These are phyloP conservation scores for Crypturellus undulatus DNA, from an alignment of 2,113 vertebrate species.

Conservation along the genomic window DNA sequence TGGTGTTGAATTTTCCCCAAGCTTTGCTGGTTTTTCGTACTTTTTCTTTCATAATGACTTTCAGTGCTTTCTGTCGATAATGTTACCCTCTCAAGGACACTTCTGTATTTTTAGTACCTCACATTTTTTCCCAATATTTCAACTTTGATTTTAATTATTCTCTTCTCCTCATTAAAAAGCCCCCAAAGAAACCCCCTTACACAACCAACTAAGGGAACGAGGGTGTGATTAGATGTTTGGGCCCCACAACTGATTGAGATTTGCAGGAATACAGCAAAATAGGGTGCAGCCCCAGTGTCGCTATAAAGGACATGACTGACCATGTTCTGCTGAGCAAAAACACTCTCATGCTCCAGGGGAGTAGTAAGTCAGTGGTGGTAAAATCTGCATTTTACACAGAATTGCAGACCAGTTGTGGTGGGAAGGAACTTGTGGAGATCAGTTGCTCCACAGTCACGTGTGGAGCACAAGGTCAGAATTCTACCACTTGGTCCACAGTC, in stretches of 20 bases:
- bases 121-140: background rate
- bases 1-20: background rate
- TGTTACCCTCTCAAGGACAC: background rate
- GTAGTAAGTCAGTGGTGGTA: background rate
- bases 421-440: background rate
- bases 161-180: background rate
- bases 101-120: background rate
- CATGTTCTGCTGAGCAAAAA: background rate
- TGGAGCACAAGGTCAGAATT: background rate
- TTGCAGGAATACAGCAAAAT: background rate
- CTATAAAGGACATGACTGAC: background rate
- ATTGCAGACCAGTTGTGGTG: background rate
- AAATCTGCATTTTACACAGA: background rate
- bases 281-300: background rate
- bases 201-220: background rate
- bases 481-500: background rate
- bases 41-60: background rate
- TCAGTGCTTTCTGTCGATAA: background rate
- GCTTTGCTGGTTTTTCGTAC: background rate
- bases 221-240: background rate
- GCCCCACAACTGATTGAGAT: background rate
- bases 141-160: background rate
- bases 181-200: rapidly evolving
- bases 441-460: background rate
- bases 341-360: background rate